Evolutionary conservation across 2,888 invertebrate genomes (phyloP), one percentile per base, ranked within the genome.

Genomic region (Luperina testacea): DNA sequence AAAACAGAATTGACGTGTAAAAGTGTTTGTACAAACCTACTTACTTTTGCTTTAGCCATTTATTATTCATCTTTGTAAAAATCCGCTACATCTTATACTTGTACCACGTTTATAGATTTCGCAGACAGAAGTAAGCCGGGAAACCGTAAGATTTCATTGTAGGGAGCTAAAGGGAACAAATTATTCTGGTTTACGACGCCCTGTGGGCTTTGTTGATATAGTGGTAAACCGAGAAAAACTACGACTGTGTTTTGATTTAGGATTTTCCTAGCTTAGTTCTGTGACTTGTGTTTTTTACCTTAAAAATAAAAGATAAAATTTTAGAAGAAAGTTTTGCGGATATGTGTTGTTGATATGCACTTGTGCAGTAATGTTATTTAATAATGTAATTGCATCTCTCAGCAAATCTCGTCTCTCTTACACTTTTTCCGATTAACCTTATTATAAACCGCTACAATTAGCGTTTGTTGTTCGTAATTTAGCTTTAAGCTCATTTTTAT

Each of bases 161-260:
- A 59, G 42, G 64, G 68, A 77, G 82, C 73, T 82, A 61, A 27
- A 67, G 72, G 32, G 78, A 73, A 70, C 73, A 81, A 88, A 88
- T 87, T 82, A 87, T 77, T 74, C 76, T 76, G 69, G 38, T 83
- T 89, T 87, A 89, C 75, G 86, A 85, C 61, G 13, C 82, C 83
- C 83, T 32, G 75, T 42, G 77, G 84, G 48, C 27, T 85, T 78
- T 59, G 67, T 72, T 83, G 79, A 77, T 78, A 72, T 78, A 72
- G 48, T 48, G 67, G 61, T 74, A 70, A 67, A 51, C 73, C 48
- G 67, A 68, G 85, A 79, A 78, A 79, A 80, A 77, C 64, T 57
- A 53, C 71, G 65, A 53, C 71, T 64, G 48, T 64, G 38, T 75
- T 87, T 87, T 81, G 77, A 87, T 85, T 81, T 74, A 87, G 38